Evolutionary conservation across 2,888 invertebrate genomes (phyloP).

Genomic region (Lasioglossum figueresi): DNA sequence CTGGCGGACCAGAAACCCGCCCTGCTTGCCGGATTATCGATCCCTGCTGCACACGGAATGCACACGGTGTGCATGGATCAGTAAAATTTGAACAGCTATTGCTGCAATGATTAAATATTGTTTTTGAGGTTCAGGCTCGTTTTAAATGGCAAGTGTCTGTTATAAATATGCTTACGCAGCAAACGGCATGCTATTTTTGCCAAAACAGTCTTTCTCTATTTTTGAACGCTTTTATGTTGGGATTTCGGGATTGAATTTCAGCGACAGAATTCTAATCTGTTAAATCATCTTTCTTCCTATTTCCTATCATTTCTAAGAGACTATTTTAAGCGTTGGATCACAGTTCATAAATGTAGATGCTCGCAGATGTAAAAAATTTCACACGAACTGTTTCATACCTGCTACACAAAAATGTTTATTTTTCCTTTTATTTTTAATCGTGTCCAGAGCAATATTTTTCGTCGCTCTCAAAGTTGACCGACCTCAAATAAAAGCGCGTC

Average conservation of each 20-base stretch:
- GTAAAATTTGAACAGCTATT: constrained; percentile 19
- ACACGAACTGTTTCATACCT: background rate
- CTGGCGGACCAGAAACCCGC: constrained; percentile 46
- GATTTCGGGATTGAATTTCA: background rate
- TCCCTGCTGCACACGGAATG: constrained; percentile 37
- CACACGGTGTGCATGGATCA: constrained; percentile 59
- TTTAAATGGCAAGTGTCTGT: background rate
- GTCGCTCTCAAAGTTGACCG: background rate
- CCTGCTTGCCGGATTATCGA: constrained; percentile 54
- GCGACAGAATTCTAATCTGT: background rate
- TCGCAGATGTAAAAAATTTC: background rate
- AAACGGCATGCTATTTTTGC: background rate
- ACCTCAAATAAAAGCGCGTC: background rate
- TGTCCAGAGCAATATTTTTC: background rate
- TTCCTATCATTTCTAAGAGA: background rate
- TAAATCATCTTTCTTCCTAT: background rate
- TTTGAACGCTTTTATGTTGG: background rate
- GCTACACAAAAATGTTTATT: background rate
- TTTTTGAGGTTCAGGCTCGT: background rate
- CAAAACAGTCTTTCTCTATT: background rate
- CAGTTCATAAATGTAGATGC: background rate
- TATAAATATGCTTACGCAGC: background rate
- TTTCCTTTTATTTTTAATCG: background rate
- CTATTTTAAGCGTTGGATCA: background rate
- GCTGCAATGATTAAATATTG: background rate